Percentiles rank a stretch among this genome's conserved stretches.
Evolutionary conservation across 2,113 vertebrate species (phyloP).

Genomic region (Misgurnus anguillicaudatus): DNA sequence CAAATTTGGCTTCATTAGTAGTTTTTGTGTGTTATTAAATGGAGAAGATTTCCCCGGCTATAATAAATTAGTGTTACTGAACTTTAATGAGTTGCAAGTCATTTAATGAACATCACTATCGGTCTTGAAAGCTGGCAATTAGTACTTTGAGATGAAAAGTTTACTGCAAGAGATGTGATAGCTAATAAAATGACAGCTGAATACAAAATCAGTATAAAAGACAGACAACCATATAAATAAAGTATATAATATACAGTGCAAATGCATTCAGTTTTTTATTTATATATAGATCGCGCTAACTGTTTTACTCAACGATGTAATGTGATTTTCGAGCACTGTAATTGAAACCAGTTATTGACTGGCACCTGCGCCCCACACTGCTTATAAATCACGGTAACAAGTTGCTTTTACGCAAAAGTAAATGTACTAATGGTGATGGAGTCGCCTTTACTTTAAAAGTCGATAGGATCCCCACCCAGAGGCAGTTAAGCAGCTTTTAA

Average conservation of each 20-base stretch:
- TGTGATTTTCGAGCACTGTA: conserved; percentile 27
- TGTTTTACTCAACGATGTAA: conserved; percentile 4
- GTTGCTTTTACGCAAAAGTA: conserved; percentile 70
- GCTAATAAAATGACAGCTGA: no score
- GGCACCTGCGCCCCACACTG: conserved; percentile 37
- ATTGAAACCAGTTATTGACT: conserved; percentile 10
- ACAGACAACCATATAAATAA: no score
- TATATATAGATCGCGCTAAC: neutral
- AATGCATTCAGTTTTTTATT: no score
- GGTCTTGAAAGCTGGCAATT: neutral
- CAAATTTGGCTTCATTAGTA: conserved; percentile 65
- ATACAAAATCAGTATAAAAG: no score
- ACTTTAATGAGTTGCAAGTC: neutral
- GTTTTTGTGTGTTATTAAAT: conserved; percentile 48
- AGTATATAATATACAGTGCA: no score
- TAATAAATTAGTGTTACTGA: neutral
- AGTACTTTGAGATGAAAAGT: no score
- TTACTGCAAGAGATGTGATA: no score
- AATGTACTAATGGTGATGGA: conserved; percentile 76
- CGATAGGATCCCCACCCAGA: conserved; percentile 57
- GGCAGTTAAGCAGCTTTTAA: conserved; percentile 75
- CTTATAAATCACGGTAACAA: conserved; percentile 66
- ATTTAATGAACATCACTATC: conserved; percentile 5
- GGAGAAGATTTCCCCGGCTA: conserved; percentile 42
- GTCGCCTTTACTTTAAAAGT: conserved; percentile 63